Evolutionary conservation across 2,888 invertebrate species (phyloP), one percentile per base, ranked within the genome.

Genomic region (Synergus laeviventris): DNA sequence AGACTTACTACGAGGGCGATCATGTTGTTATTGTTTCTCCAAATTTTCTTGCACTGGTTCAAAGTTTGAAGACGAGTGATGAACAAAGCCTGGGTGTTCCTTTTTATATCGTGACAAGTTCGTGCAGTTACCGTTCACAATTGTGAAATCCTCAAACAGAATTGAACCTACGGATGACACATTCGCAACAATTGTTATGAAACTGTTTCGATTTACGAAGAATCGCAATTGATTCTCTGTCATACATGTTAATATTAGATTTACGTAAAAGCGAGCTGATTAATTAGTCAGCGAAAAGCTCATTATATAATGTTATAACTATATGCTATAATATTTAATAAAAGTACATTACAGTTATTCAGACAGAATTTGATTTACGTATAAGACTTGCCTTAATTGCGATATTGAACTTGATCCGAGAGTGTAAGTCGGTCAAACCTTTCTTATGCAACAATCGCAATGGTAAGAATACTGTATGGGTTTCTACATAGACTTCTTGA

Each of bases 1-100:
- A 31, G 70, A 87, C 89, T 89, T 84, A 89, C 89, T 81, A 81
- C 82, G 39, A 88, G 83, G 78, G 84, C 87, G 82, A 89, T 85
- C 89, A 89, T 89, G 79, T 84, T 86, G 64, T 2, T 60, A 54
- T 24, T 74, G 36, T 78, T 62, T 83, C 5, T 64, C 24, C 73
- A 75, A 81, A 81, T 81, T 49, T 49, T 24, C 75, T 75, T 73
- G 74, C 75, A 77, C 81, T 83, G 80, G 81, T 78, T 86, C 82
- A 83, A 81, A 77, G 84, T 79, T 79, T 83, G 82, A 84, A 82
- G 82, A 86, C 85, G 84, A 88, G 84, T 89, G 87, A 82, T 80
- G 84, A 84, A 56, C 36, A 38, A 62, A 39, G 78, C 21, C 66
- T 75, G 42, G 70, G 66, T 61, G 75, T 77, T 56, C 74, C 66